These are phyloP conservation scores for Distichodus sexfasciatus DNA, from an alignment of 2,797 vertebrate species.

Conservation along the genomic window DNA sequence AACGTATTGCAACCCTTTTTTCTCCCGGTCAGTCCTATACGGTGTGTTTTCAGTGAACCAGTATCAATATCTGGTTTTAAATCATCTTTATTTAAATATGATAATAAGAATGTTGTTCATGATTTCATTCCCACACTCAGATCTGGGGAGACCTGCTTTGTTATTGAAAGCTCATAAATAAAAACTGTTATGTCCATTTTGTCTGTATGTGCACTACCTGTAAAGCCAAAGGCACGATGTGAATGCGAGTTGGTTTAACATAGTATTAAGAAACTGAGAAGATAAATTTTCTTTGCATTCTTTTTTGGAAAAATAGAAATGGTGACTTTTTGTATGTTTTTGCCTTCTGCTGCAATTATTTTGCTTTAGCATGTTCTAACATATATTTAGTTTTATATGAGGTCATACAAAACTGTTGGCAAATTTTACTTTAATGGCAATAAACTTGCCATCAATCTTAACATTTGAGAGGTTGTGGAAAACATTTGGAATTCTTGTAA, in stretches of 20 bases:
- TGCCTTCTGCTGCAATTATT: too few relatives aligned
- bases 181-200: constrained; percentile 47
- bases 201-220: background rate
- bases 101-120: constrained; percentile 38
- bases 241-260: background rate
- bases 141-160: constrained; percentile 40
- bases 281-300: too few relatives aligned
- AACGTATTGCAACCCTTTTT: constrained; percentile 11
- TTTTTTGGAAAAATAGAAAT: too few relatives aligned
- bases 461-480: too few relatives aligned
- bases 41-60: too few relatives aligned
- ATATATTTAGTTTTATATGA: background rate
- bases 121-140: constrained; percentile 34
- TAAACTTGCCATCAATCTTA: background rate
- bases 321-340: background rate
- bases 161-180: constrained; percentile 55
- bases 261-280: background rate
- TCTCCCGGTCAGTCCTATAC: background rate
- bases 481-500: too few relatives aligned
- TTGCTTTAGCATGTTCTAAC: too few relatives aligned
- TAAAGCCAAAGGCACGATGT: background rate
- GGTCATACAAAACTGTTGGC: background rate
- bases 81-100: constrained; percentile 44
- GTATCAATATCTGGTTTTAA: constrained; percentile 13
- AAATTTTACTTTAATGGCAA: too few relatives aligned